Conservation (phyloP, 2,113 vertebrate species). For the Cynopterus brachyotis region DNA sequence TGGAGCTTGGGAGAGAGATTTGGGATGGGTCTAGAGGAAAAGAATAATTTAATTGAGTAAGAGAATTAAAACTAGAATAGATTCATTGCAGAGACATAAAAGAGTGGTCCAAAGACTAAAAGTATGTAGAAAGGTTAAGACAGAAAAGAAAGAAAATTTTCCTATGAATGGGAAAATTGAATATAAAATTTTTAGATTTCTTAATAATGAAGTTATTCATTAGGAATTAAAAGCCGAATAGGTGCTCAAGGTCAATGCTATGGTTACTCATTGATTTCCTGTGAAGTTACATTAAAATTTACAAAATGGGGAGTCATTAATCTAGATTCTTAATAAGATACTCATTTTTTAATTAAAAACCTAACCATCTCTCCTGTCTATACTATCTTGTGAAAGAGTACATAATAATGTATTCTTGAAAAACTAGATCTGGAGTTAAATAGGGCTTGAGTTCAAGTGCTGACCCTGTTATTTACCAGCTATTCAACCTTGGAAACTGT, state of each 20-base stretch:
- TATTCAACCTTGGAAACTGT: neutral
- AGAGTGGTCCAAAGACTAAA: conserved; percentile 4
- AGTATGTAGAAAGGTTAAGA: neutral
- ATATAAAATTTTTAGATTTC: conserved; percentile 61
- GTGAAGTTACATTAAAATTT: conserved; percentile 76
- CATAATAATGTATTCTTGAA: neutral
- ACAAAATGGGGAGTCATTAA: conserved; percentile 59
- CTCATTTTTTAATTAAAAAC: neutral
- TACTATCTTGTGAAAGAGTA: neutral
- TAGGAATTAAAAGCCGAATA: conserved; percentile 65
- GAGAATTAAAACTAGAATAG: neutral
- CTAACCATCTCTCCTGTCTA: neutral
- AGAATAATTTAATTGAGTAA: neutral
- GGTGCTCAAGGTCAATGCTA: conserved; percentile 54
- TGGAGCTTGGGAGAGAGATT: neutral
- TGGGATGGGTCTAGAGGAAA: neutral
- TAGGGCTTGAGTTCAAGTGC: neutral
- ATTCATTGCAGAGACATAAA: neutral
- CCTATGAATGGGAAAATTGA: conserved; percentile 68
- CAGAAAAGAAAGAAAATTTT: neutral
- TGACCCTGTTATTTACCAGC: neutral
- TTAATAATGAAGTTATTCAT: conserved; percentile 61
- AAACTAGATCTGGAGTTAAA: neutral
- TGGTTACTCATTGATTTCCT: conserved; percentile 65
- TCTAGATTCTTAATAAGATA: neutral